Conservation (phyloP, 2,113 vertebrate species). For the Mobula hypostoma region DNA sequence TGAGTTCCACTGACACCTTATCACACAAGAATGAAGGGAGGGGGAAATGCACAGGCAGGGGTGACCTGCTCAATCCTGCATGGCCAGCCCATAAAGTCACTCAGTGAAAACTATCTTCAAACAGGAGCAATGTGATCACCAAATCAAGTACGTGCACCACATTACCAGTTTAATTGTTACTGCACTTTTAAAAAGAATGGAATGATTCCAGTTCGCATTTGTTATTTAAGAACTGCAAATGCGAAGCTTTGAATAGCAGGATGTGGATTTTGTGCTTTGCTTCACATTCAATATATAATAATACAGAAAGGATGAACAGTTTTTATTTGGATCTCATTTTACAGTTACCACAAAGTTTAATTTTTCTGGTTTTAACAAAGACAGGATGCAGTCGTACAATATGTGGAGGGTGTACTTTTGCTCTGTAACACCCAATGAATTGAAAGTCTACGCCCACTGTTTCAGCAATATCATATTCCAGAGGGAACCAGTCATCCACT, state of each 20-base stretch:
- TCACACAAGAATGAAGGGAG: slow-evolving; percentile 50
- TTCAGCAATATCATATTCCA: not conserved
- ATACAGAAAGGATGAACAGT: not conserved
- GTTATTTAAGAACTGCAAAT: not conserved
- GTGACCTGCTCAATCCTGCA: slow-evolving; percentile 43
- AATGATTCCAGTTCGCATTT: not conserved
- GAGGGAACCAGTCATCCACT: not conserved
- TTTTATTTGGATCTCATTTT: not conserved
- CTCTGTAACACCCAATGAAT: not conserved
- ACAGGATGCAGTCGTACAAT: slow-evolving; percentile 5
- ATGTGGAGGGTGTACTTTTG: not conserved
- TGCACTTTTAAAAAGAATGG: not conserved
- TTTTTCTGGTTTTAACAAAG: slow-evolving; percentile 10
- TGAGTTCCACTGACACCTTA: slow-evolving; percentile 56
- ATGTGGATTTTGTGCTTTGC: not conserved
- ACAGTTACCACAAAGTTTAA: not conserved
- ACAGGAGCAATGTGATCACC: not conserved
- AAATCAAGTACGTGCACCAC: not conserved
- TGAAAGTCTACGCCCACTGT: not conserved
- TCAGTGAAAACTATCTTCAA: slow-evolving; percentile 6
- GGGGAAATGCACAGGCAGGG: slow-evolving; percentile 52
- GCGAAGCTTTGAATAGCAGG: slow-evolving; percentile 10
- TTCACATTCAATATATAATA: not conserved
- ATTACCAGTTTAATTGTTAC: not conserved
- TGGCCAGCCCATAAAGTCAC: slow-evolving; percentile 41